These are phyloP conservation scores for Hybos culiciformis DNA, from an alignment of 2,888 invertebrate species.

Conservation along the genomic window DNA sequence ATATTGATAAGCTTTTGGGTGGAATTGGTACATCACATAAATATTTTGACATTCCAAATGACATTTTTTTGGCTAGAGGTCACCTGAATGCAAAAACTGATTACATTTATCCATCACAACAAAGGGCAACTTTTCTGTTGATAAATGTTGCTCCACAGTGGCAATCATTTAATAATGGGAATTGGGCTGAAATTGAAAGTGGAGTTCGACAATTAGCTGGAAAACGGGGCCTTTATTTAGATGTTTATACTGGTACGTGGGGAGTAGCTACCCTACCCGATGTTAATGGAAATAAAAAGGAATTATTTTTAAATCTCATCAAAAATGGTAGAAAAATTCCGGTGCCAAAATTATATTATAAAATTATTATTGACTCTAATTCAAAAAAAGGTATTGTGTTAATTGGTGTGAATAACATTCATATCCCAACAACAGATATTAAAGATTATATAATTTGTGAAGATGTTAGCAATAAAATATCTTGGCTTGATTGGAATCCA, in stretches of 20 bases:
- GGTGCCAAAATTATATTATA: constrained; percentile 45
- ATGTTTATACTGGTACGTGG: constrained; percentile 44
- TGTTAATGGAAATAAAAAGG: constrained; percentile 27
- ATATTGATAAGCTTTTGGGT: constrained; percentile 29
- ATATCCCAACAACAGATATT: constrained; percentile 23
- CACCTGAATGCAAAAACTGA: constrained; percentile 40
- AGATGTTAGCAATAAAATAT: constrained; percentile 38
- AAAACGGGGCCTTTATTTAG: constrained; percentile 27
- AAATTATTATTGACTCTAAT: constrained; percentile 39
- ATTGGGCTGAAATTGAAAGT: constrained; percentile 41
- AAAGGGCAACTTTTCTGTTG: constrained; percentile 39
- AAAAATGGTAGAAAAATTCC: constrained; percentile 34
- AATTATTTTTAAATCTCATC: constrained; percentile 31
- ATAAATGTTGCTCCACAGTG: constrained; percentile 42
- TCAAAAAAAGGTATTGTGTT: constrained; percentile 39
- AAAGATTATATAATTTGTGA: constrained; percentile 25
- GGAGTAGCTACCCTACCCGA: constrained; percentile 42
- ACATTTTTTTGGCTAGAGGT: constrained; percentile 34
- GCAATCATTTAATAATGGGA: constrained; percentile 43
- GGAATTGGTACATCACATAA: constrained; percentile 18
- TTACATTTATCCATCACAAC: constrained; percentile 37
- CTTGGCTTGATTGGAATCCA: constrained; percentile 36
- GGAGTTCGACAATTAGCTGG: constrained; percentile 35
- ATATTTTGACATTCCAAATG: constrained; percentile 19
- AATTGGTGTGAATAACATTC: constrained; percentile 34